A percentile compares a stretch with the other conserved stretches of the same genome.
These are phyloP conservation scores for Catostylus mosaicus DNA, from an alignment of 30 jellyfish, hydroid and myxozoan species.

Conservation along the genomic window DNA sequence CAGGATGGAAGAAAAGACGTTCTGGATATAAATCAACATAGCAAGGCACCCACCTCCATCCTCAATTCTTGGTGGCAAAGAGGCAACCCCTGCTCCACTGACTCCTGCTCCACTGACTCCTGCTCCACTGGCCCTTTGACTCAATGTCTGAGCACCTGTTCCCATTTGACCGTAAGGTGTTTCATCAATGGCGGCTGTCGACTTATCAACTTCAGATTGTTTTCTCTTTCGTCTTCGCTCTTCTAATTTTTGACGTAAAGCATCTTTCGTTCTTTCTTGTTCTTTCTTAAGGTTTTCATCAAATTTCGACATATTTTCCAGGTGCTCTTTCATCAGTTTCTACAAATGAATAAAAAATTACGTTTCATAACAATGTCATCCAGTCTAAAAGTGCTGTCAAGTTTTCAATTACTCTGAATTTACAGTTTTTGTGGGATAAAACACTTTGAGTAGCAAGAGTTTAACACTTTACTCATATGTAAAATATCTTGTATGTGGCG, in stretches of 20 bases:
- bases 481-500: too few species aligned
- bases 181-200: constrained; percentile 44
- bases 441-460: too few species aligned
- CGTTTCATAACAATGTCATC: too few species aligned
- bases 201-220: constrained; percentile 59
- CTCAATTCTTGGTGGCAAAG: neutral
- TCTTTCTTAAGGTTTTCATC: constrained; percentile 85
- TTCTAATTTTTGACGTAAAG: constrained; percentile 80
- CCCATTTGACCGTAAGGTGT: constrained; percentile 12
- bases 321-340: constrained; percentile 90
- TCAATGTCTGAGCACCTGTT: constrained; percentile 32
- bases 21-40: too few species aligned
- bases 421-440: too few species aligned
- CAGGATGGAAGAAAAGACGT: too few species aligned
- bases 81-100: neutral
- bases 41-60: constrained; percentile 3
- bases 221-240: constrained; percentile 82
- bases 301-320: constrained; percentile 83
- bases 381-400: too few species aligned
- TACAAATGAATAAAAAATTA: too few species aligned
- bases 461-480: too few species aligned
- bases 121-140: neutral
- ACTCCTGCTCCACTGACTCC: neutral
- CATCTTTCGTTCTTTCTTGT: constrained; percentile 94
- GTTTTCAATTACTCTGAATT: too few species aligned